Base-by-base conservation (phyloP, 37 sponge, comb jelly and placozoan species). In the Amphimedon queenslandica region DNA sequence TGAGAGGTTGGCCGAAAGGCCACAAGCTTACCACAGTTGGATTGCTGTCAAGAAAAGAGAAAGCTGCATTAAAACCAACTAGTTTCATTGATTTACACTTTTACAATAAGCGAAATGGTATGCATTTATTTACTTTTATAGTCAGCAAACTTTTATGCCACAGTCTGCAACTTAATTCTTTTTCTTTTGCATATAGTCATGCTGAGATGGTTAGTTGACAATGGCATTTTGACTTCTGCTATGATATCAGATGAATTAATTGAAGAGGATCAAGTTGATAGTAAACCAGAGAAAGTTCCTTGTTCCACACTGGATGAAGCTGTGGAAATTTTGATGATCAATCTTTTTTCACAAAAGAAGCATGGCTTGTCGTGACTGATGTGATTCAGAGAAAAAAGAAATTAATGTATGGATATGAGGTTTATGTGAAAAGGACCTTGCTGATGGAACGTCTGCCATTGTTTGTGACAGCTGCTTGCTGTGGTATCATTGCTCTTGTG, bases 201-300 rank as follows among this genome's bases (percentile, higher is more conserved):
- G 68, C 38, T 67, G 39, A 20, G 5, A 25, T 67, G 68, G 68
- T 67, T 67, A 35, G 68, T 67, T 67, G 68, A 67, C 68, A 67
- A 67, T 31, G 32, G 36, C 5, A 16, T 67, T 33, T 5, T 36
- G n/a, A 36, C 16, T 18, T 5, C 38, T 20, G 68, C 68, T 34
- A 31, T 67, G 36, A 67, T 33, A 33, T 18, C 31, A n/a, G 38
- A 36, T 35, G 68, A 20, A 20, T 67, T 67, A 32, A 67, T 67
- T 35, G 68, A 67, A 35, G 68, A 67, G 38, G 68, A 67, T 20
- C 68, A 67, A 35, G 68, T 67, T 18, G 68, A 67, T 10, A 33
- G 68, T 67, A 25, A 37, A 67, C 68, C 68, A 34, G 68, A 67
- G 38, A 67, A 67, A 33, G 38, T 67, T 20, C n/a, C 68, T 18